Base-by-base conservation (phyloP, 2,797 vertebrate species). In the Cuniculus paca region DNA sequence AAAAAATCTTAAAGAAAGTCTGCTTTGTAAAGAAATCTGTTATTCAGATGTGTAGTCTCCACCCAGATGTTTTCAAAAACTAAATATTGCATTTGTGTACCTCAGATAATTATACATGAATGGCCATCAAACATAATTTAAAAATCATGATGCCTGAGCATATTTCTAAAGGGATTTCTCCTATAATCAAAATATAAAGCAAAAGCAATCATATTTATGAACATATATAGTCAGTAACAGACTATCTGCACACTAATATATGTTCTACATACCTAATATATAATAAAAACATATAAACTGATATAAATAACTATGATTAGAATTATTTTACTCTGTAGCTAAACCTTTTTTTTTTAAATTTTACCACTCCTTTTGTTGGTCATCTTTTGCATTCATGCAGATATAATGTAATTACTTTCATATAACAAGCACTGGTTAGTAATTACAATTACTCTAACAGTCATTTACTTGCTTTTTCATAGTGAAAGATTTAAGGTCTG, bases 101-200 rank as follows among this genome's bases (percentile, higher is more conserved):
- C 34, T 92, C 75, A 91, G 95, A 86, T 7, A 80, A 81, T 82
- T 95, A 52, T 60, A 96, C 92, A 81, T 20, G 10, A 78, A 61
- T 88, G n/a, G 52, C 8, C 8, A 56, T 72, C 7, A 94, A 96
- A 81, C 22, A 36, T 28, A 22, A 86, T n/a, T 5, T 78, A 89
- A 92, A 80, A 72, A 92, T 65, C 36, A 92, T 86, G 58, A 95
- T 79, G 26, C 36, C 85, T 93, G 31, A 89, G 39, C 14, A 52
- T 89, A 80, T 54, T 31, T 90, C 26, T 39, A 39, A 72, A 61
- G 31, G 1, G 12, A 77, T 95, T 90, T 95, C 45, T 89, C 22
- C 50, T 80, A 17, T 81, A 90, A 89, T n/a, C 9, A 89, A 94
- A 95, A 82, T 14, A 72, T 90, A 80, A 81, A 65, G 26, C 28